Evolutionary conservation across 2,113 vertebrate genomes (phyloP).

Genomic region (Lasiurus cinereus): DNA sequence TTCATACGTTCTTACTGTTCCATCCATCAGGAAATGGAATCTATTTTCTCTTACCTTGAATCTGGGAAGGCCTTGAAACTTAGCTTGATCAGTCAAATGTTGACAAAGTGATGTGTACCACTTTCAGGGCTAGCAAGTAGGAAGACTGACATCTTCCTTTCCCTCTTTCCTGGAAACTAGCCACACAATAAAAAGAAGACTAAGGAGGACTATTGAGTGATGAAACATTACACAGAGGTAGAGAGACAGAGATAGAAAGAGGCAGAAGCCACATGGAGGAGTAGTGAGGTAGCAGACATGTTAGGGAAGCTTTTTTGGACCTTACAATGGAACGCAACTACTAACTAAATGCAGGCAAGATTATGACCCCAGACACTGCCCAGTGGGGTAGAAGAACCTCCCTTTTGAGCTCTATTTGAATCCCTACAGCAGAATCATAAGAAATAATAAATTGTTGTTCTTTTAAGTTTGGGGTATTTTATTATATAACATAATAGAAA

Average conservation of each 20-base stretch:
- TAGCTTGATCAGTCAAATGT: background rate
- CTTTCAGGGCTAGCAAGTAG: background rate
- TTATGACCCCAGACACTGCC: background rate
- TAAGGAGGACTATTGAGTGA: background rate
- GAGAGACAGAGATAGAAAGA: background rate
- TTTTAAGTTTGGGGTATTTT: background rate
- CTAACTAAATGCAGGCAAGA: background rate
- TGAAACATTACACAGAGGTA: background rate
- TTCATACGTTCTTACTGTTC: background rate
- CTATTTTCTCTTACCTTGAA: background rate
- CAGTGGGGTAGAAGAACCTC: background rate
- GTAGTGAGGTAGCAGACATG: background rate
- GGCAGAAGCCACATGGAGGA: background rate
- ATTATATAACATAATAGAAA: background rate
- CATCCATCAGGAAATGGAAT: background rate
- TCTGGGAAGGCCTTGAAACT: background rate
- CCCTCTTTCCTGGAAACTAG: background rate
- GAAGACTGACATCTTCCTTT: background rate
- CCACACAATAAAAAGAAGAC: background rate
- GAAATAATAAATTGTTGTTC: background rate
- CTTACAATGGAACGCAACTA: background rate
- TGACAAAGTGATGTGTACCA: background rate
- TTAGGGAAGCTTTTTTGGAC: background rate
- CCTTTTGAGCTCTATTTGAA: background rate
- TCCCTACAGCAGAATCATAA: background rate